Base-by-base conservation (phyloP, 1,140 invertebrate genomes). In the Trichogramma pretiosum region DNA sequence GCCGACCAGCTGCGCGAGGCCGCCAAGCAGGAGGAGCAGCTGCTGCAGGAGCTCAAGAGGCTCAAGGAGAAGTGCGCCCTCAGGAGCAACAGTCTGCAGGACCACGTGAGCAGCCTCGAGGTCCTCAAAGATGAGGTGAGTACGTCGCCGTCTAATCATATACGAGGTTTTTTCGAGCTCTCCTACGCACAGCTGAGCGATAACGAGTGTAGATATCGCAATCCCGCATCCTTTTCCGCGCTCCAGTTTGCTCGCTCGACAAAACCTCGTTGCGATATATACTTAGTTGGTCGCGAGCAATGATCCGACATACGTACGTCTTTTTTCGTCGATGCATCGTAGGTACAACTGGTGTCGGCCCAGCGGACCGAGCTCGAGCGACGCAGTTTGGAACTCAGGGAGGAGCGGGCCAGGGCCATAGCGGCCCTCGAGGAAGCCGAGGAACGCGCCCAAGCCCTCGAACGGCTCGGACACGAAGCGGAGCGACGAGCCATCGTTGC, bases 91-190 rank as follows among this genome's bases (percentile, higher is more conserved):
- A 64, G 65, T 3, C 61, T 74, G 3, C 71, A 85, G 74, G 89
- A 93, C 65, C 91, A 94, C 64, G 83, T 92, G 43, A 87, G 81
- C 61, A 92, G 90, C 64, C 68, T 94, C 50, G 88, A 93, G 61
- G 81, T 89, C 21, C 78, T 95, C 8, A 79, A 85, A 63, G 86
- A 91, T 63, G 91, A 95, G 75, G 82, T 85, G 67, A 61, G 46
- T 34, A 28, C 24, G 24, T 7, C 5, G 24, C 5, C 24, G 24
- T n/a, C n/a, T n/a, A n/a, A n/a, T n/a, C 24, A 28, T 28, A 7
- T 11, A 7, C 24, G 24, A 28, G 5, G 24, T 28, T 28, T 11
- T 11, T 11, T 28, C 24, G 24, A 28, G n/a, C n/a, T n/a, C n/a
- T n/a, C 24, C 11, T 5, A 11, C 24, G 24, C 24, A 11, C 5